Percentiles rank a stretch among this genome's conserved stretches.
These are phyloP conservation scores for Plagodis pulveraria DNA, from an alignment of 2,888 invertebrate genomes.

Conservation along the genomic window DNA sequence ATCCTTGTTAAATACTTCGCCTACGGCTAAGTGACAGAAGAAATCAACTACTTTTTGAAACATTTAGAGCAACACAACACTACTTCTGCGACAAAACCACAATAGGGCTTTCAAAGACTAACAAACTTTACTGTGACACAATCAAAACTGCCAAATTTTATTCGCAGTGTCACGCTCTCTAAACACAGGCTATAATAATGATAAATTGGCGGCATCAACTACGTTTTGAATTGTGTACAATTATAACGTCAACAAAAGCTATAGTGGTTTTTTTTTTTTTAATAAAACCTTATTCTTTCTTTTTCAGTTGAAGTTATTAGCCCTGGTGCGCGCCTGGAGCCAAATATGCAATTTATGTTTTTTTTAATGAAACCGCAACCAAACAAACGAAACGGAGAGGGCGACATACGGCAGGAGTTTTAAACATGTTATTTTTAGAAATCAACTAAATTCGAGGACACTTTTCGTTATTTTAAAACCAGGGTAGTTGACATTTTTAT, in stretches of 20 bases:
- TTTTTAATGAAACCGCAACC: slow-evolving; percentile 51
- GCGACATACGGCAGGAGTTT: slow-evolving; percentile 34
- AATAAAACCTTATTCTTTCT: slow-evolving; percentile 33
- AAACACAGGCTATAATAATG: slow-evolving; percentile 26
- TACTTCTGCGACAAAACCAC: slow-evolving; percentile 28
- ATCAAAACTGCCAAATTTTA: neutral
- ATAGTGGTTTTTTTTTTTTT: no score
- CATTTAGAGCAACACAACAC: slow-evolving; percentile 41
- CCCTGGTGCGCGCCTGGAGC: slow-evolving; percentile 47
- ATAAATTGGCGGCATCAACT: slow-evolving; percentile 38
- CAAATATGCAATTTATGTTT: slow-evolving; percentile 57
- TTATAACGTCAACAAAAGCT: slow-evolving; percentile 51
- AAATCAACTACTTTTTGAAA: slow-evolving; percentile 4
- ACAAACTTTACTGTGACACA: slow-evolving; percentile 1
- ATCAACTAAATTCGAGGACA: no score
- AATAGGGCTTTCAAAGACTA: slow-evolving; percentile 17
- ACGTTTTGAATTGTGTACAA: slow-evolving; percentile 51
- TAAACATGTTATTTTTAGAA: no score
- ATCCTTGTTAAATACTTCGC: no score
- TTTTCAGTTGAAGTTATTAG: slow-evolving; percentile 48
- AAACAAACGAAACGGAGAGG: slow-evolving; percentile 49
- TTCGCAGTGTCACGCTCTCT: slow-evolving; percentile 17
- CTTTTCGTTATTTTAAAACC: slow-evolving; percentile 29
- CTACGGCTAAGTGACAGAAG: no score
- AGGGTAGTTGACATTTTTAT: no score